Base-by-base conservation (phyloP, 1,140 invertebrate species). In the Melanaphis sacchari region DNA sequence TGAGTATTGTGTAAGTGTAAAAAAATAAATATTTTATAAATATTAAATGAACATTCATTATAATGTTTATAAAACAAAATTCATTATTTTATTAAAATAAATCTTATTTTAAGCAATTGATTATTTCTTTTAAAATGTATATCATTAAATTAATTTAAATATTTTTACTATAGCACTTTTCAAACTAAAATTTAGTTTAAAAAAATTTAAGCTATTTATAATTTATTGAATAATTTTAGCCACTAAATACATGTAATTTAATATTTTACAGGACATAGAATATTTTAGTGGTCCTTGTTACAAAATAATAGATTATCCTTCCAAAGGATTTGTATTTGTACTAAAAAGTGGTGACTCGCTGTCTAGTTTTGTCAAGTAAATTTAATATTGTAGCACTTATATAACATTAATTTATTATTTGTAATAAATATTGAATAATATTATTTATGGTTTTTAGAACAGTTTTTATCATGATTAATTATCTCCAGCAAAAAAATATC, bases 271-370 rank as follows among this genome's bases (percentile, higher is more conserved):
- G 96, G 94, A 95, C 94, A 95, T 96, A 94, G 94, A 95, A 91
- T 94, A 95, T 93, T 94, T 97, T 40, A 94, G 94, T 93, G 96
- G 96, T 2, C 95, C 95, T 18, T 94, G 97, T 81, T 95, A 96
- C 94, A 94, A 94, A 40, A 94, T 97, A 6, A 94, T 94, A 76
- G 94, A 96, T 81, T 97, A 96, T 94, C 96, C 96, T 40, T 95
- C 96, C 4, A 95, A 96, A 93, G 97, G 96, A 90, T 97, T 97
- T 95, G 97, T 96, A 93, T 96, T 97, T 93, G 95, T 97, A 94
- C 94, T 96, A 26, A 95, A 95, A 82, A 94, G 95, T 59, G 93
- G 95, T 52, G 93, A 95, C 85, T 94, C 95, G 88, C 94, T 96
- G 52, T 66, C 94, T n/a, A 36, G 94, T 90, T 94, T 95, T 76